phyloP scores from a whole-genome alignment of 2,888 invertebrate species.

The Dynastes grantii region DNA sequence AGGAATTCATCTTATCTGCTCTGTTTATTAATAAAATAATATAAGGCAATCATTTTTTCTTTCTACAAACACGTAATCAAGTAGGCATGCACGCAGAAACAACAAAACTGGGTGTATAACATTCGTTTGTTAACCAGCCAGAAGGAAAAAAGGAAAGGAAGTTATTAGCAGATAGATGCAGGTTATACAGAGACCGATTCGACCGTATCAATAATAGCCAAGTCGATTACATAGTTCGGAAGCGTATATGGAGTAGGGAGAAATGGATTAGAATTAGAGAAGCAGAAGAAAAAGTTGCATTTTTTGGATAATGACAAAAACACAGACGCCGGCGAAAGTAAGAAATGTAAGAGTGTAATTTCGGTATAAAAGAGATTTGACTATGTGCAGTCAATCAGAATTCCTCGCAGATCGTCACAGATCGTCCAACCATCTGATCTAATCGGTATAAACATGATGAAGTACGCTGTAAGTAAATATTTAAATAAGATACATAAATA shows the following conservation, averaged over 20 bases:
- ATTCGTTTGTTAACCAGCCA: background rate
- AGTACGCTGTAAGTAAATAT: conserved; percentile 42
- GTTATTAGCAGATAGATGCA: background rate
- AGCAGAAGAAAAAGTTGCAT: conserved; percentile 28
- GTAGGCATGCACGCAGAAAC: background rate
- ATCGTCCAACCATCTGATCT: conserved; percentile 28
- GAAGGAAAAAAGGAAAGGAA: conserved; percentile 6
- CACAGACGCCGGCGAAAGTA: conserved; percentile 37
- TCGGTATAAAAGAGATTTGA: conserved; percentile 47
- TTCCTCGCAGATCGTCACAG: conserved; percentile 28
- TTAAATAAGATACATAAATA: background rate
- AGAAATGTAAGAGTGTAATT: conserved; percentile 44
- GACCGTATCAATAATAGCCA: background rate
- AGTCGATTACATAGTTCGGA: no score
- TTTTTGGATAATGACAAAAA: conserved; percentile 45
- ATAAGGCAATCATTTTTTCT: background rate
- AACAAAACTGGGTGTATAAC: background rate
- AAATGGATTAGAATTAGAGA: conserved; percentile 12
- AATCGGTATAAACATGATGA: conserved; percentile 32
- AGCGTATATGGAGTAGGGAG: background rate
- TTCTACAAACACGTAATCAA: background rate
- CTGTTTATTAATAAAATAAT: conserved; percentile 23
- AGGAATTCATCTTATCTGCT: conserved; percentile 11
- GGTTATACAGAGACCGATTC: background rate
- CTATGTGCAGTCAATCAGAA: conserved; percentile 31